Evolutionary conservation across 2,888 invertebrate genomes (phyloP).

Genomic region (Nephrotoma guestfalica): DNA sequence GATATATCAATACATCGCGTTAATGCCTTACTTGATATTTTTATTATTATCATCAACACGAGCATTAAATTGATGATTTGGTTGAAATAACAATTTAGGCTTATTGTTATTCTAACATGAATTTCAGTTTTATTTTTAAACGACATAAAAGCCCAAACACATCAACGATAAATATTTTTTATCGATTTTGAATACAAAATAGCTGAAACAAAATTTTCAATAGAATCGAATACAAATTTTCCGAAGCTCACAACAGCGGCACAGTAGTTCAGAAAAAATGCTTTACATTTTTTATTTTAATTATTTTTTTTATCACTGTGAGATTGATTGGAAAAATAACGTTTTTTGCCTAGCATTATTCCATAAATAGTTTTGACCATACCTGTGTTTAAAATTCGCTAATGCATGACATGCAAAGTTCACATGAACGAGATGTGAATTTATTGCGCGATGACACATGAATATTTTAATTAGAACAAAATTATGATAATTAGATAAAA

Average conservation of each 20-base stretch:
- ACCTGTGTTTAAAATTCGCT: too few species aligned
- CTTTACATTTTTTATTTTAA: too few species aligned
- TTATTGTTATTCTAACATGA: not conserved
- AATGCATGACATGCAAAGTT: too few species aligned
- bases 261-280: too few species aligned
- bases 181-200: not conserved
- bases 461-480: not conserved
- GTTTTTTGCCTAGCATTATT: not conserved
- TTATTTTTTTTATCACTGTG: not conserved
- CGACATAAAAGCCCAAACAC: not conserved
- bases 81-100: not conserved
- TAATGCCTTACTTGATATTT: not conserved
- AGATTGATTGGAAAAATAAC: not conserved
- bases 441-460: not conserved
- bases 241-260: not conserved
- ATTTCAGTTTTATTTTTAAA: not conserved
- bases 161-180: not conserved
- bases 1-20: not conserved
- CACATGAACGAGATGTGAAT: too few species aligned
- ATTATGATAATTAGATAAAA: not conserved
- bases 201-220: not conserved
- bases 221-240: not conserved
- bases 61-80: not conserved
- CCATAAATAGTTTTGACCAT: too few species aligned
- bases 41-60: not conserved